Evolutionary conservation across 92 coral and sea anemone species (phyloP).

Genomic region (Siderastrea siderea): DNA sequence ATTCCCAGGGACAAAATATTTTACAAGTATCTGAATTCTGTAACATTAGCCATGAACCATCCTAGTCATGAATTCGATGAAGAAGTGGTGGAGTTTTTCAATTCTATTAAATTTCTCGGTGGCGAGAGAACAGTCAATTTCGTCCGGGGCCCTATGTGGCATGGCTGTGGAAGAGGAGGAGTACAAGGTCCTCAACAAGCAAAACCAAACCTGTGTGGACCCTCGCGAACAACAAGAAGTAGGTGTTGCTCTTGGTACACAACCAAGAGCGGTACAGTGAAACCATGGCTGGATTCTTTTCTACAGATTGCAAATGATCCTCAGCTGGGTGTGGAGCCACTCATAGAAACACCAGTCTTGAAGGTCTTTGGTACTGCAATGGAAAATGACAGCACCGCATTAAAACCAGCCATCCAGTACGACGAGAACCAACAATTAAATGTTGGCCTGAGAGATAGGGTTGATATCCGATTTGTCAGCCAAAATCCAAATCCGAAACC

Average conservation of each 20-base stretch:
- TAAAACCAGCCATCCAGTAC: constrained; percentile 60
- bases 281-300: too few species aligned
- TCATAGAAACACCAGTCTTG: constrained; percentile 54
- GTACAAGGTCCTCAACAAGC: constrained; percentile 47
- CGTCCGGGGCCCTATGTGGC: constrained; percentile 73
- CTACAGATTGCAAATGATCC: too few species aligned
- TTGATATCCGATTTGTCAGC: constrained; percentile 46
- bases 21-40: too few species aligned
- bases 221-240: too few species aligned
- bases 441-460: constrained; percentile 53
- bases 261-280: too few species aligned
- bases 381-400: constrained; percentile 66
- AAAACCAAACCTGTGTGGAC: too few species aligned
- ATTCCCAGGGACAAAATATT: too few species aligned
- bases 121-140: constrained; percentile 72
- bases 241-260: too few species aligned
- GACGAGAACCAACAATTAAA: constrained; percentile 66
- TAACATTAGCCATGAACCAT: too few species aligned
- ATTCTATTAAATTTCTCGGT: constrained; percentile 54
- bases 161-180: constrained; percentile 58
- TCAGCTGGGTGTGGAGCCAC: too few species aligned
- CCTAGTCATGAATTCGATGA: too few species aligned
- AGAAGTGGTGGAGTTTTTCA: too few species aligned
- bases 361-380: constrained; percentile 48
- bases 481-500: constrained; percentile 55